Evolutionary conservation across 2,888 invertebrate species (phyloP).

Genomic region (Nasonia oneida): DNA sequence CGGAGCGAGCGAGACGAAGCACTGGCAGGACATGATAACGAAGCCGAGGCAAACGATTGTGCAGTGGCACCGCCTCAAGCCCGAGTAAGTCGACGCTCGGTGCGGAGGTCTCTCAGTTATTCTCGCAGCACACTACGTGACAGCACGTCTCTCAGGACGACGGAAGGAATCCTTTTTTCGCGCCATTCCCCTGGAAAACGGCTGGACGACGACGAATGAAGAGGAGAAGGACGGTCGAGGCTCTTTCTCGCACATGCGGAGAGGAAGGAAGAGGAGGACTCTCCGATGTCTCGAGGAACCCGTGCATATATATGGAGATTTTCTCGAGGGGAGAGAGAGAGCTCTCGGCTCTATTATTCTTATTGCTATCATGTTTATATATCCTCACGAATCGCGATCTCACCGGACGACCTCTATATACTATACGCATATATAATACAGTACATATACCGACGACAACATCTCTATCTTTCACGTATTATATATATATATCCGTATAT

Average conservation of each 20-base stretch:
- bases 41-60: constrained; percentile 97
- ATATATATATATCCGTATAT: background rate
- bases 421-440: background rate
- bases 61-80: constrained; percentile 98
- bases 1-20: constrained; percentile 96
- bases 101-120: background rate
- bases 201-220: background rate
- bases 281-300: background rate
- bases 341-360: background rate
- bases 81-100: constrained; percentile 84
- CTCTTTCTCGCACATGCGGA: background rate
- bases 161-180: background rate
- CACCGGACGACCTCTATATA: constrained; percentile 15
- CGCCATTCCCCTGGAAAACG: background rate
- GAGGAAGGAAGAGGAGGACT: background rate
- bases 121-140: background rate
- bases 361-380: background rate
- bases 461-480: constrained; percentile 1
- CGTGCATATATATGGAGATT: constrained; percentile 1
- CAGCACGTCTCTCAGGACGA: background rate
- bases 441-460: background rate
- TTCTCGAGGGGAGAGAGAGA: constrained; percentile 16
- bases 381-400: constrained; percentile 12
- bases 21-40: constrained; percentile 99
- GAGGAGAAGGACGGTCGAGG: background rate